Percentiles rank a stretch among this genome's conserved stretches.
Conservation (phyloP, 2,797 vertebrate genomes). For the Macrochelys suwanniensis region DNA sequence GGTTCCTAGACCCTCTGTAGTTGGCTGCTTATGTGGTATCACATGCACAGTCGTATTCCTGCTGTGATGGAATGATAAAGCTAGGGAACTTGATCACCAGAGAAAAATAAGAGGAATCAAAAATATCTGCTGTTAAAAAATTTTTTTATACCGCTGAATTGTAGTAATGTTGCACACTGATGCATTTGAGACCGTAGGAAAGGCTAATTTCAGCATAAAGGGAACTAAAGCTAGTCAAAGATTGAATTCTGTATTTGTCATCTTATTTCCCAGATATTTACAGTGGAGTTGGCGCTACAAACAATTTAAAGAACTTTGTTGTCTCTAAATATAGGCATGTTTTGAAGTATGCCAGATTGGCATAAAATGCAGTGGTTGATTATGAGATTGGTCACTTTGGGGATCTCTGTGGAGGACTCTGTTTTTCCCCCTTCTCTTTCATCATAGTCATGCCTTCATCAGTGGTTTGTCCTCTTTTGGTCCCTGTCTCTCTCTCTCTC, state of each 20-base stretch:
- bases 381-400: fast-evolving
- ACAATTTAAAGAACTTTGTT: background rate
- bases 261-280: background rate
- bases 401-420: fast-evolving
- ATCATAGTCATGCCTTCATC: background rate
- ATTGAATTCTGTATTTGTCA: background rate
- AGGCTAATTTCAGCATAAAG: background rate
- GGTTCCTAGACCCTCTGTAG: background rate
- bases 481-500: background rate
- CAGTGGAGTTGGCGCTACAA: background rate
- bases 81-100: background rate
- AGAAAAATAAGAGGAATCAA: background rate
- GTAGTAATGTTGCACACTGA: background rate
- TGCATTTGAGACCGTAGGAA: background rate
- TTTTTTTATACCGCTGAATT: fast-evolving
- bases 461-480: background rate
- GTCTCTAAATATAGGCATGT: background rate
- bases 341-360: background rate
- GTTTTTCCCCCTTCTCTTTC: background rate
- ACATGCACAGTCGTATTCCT: background rate
- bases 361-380: background rate
- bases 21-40: background rate
- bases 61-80: background rate
- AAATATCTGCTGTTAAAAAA: background rate
- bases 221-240: fast-evolving